These are phyloP conservation scores for Drosophila nikananu DNA, from an alignment of 1,140 invertebrate genomes.

Conservation along the genomic window DNA sequence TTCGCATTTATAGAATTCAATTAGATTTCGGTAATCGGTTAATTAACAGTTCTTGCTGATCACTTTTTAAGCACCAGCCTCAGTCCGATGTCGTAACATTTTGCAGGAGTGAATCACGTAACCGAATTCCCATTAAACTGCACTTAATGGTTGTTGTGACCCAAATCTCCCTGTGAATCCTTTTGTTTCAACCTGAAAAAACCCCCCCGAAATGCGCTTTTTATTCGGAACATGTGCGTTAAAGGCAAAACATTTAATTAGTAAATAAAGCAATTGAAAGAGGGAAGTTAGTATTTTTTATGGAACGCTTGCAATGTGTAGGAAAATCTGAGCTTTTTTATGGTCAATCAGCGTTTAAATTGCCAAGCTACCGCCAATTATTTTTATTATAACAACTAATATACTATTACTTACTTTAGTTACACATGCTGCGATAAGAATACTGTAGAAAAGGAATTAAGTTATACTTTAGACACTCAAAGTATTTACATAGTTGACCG, in stretches of 20 bases:
- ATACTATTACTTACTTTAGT: not conserved
- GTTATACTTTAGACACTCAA: not conserved
- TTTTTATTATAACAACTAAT: conserved; percentile 34
- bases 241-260: conserved; percentile 29
- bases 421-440: not conserved
- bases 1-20: conserved; percentile 21
- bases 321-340: conserved; percentile 36
- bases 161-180: conserved; percentile 35
- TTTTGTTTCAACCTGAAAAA: conserved; percentile 16
- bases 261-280: conserved; percentile 31
- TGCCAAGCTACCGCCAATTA: conserved; percentile 42
- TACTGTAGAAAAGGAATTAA: not conserved
- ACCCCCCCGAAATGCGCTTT: conserved; percentile 6
- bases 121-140: not conserved
- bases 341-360: conserved; percentile 47
- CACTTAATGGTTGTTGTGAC: not conserved
- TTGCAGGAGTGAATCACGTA: conserved; percentile 22
- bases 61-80: not conserved
- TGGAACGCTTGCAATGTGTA: conserved; percentile 34
- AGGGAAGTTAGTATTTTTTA: conserved; percentile 45
- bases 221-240: conserved; percentile 8
- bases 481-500: not conserved
- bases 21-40: conserved; percentile 25
- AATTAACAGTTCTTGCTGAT: conserved; percentile 28
- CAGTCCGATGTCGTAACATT: conserved; percentile 14